Base-by-base conservation (phyloP, 2,797 vertebrate genomes). In the Pachyuromys duprasi region DNA sequence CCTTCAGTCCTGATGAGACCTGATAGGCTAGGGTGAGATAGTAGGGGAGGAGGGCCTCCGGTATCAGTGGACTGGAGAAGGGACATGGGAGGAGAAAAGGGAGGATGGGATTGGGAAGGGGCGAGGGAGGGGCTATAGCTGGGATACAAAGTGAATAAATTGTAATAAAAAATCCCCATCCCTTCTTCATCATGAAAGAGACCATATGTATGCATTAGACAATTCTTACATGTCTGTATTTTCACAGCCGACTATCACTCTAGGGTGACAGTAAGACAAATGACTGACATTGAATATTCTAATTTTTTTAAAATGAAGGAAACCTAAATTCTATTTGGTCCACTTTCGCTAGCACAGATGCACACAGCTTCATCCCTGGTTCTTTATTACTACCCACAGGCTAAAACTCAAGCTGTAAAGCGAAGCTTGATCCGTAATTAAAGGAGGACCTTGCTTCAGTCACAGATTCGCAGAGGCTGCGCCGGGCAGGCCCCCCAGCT, bases 401-500 rank as follows among this genome's bases (percentile, higher is more conserved):
- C 98, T 93, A 96, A 96, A 92, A 79, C 74, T 86, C 93, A 87
- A 96, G 90, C 81, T 14, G 65, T 0, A 1, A 80, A 79, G 93
- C 88, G 1, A 78, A 88, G 92, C 91, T 93, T 45, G 86, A 96
- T 98, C 96, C 79, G 89, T 97, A 97, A 97, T 98, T 97, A 98
- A 97, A 97, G 90, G 95, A 95, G 93, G 94, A 83, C 70, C 92
- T 96, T 45, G 1, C 94, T 97, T 95, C 67, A 31, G 96, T 92
- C 11, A 0, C 93, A 89, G 95, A 63, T 65, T 84, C 97, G 53
- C 93, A 6, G 45, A 60, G 94, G 93, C 95, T 76, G 93, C 26
- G 91, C 78, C 39, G 75, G 95, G 97, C 0, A 3, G 98, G 97
- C 97, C 98, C 98, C 96, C 98, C 97, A 96, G 97, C 98, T 98